phyloP scores from a whole-genome alignment of 2,888 invertebrate species.

The Ennomos fuscantarius region DNA sequence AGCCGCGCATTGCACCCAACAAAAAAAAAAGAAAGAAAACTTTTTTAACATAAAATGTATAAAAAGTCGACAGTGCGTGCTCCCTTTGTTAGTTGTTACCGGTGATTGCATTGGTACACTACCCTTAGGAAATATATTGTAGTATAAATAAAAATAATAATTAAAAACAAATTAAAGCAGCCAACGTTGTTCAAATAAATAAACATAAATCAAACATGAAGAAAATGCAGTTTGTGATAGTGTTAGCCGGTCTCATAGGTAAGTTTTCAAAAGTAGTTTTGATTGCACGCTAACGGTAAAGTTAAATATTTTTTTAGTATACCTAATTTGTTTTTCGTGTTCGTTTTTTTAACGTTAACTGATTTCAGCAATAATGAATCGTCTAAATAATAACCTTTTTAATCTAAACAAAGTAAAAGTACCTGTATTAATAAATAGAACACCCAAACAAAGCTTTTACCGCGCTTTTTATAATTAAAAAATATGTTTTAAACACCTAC shows the following conservation, averaged over 20 bases:
- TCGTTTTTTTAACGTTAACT: no score
- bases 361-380: no score
- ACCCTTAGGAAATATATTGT: slow-evolving; percentile 30
- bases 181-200: neutral
- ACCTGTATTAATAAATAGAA: no score
- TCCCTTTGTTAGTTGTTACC: slow-evolving; percentile 51
- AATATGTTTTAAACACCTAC: neutral
- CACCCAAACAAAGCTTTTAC: no score
- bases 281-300: no score
- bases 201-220: slow-evolving; percentile 46
- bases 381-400: no score
- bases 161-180: slow-evolving; percentile 8
- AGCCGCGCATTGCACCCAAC: slow-evolving; percentile 41
- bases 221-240: slow-evolving; percentile 44
- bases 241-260: slow-evolving; percentile 58
- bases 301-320: no score
- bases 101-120: slow-evolving; percentile 51
- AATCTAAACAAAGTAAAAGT: no score
- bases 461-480: no score
- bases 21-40: slow-evolving; percentile 45
- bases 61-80: slow-evolving; percentile 52
- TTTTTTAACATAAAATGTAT: slow-evolving; percentile 57
- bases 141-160: slow-evolving; percentile 30
- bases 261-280: slow-evolving; percentile 23
- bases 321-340: no score